Evolutionary conservation across 2,113 vertebrate genomes (phyloP).

Genomic region (Struthidea cinerea): DNA sequence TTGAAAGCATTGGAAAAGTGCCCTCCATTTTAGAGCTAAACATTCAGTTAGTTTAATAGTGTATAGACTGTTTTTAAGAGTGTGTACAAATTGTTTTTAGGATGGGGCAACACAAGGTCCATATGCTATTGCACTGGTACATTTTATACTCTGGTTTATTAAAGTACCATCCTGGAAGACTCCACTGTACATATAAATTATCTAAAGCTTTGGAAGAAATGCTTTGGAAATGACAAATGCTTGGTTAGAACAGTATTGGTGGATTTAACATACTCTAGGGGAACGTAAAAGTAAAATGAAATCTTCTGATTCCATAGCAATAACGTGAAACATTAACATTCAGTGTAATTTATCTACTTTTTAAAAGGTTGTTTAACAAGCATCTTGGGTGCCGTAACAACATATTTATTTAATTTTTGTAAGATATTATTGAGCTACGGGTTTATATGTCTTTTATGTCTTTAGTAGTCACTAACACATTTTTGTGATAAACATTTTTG

Average conservation of each 20-base stretch:
- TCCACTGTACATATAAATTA: background rate
- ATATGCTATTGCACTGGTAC: background rate
- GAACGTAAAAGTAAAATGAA: slow-evolving; percentile 44
- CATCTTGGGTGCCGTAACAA: slow-evolving; percentile 13
- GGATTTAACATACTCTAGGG: slow-evolving; percentile 42
- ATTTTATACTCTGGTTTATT: background rate
- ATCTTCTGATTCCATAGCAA: slow-evolving; percentile 29
- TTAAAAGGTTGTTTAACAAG: slow-evolving; percentile 29
- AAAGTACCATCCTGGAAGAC: background rate
- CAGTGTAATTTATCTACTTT: slow-evolving; percentile 39
- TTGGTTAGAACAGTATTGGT: background rate
- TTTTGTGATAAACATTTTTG: background rate
- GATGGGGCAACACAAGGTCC: background rate
- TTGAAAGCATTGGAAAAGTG: background rate
- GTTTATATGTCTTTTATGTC: background rate
- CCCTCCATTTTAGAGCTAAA: background rate
- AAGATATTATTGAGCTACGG: background rate
- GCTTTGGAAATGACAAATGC: background rate
- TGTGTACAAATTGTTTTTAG: background rate
- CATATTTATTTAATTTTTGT: slow-evolving; percentile 51
- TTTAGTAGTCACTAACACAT: background rate
- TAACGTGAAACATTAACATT: slow-evolving; percentile 25
- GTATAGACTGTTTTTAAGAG: background rate
- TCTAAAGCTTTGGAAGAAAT: background rate
- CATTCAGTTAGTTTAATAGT: background rate